These are phyloP conservation scores for Euplagia quadripunctaria DNA, from an alignment of 2,888 invertebrate genomes.

Conservation along the genomic window DNA sequence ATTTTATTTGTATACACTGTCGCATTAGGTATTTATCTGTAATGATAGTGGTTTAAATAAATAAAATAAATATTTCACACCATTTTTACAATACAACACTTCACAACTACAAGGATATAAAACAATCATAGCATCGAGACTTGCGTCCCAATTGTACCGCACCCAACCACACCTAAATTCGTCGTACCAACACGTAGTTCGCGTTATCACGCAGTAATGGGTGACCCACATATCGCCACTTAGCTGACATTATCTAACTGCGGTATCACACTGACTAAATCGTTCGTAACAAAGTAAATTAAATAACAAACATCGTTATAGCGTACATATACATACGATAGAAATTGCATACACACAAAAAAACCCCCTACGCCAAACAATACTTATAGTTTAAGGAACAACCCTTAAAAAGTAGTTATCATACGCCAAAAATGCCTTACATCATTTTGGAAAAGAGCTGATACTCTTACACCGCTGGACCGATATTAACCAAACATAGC, in stretches of 20 bases:
- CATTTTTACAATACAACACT: not conserved
- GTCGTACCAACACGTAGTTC: conserved; percentile 32
- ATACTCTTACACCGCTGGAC: too few relatives aligned
- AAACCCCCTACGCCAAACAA: too few relatives aligned
- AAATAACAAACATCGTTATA: conserved; percentile 14
- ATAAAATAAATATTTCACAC: too few relatives aligned
- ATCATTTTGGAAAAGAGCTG: too few relatives aligned
- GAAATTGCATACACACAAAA: not conserved
- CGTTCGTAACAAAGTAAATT: conserved; percentile 33
- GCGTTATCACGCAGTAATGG: conserved; percentile 67
- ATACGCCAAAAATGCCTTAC: too few relatives aligned
- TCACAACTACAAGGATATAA: conserved; percentile 9
- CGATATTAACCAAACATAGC: too few relatives aligned
- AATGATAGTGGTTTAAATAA: too few relatives aligned
- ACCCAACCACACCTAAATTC: conserved; percentile 48
- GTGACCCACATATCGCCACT: conserved; percentile 76
- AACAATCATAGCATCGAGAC: conserved; percentile 28
- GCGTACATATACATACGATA: not conserved
- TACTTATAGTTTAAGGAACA: too few relatives aligned
- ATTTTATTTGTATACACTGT: too few relatives aligned
- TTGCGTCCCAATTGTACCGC: conserved; percentile 22
- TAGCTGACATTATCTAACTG: conserved; percentile 65
- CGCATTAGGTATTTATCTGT: too few relatives aligned
- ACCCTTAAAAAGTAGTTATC: too few relatives aligned
- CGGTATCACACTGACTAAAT: conserved; percentile 59